Evolutionary conservation across 2,113 vertebrate genomes (phyloP).

Genomic region (Sitta europaea): DNA sequence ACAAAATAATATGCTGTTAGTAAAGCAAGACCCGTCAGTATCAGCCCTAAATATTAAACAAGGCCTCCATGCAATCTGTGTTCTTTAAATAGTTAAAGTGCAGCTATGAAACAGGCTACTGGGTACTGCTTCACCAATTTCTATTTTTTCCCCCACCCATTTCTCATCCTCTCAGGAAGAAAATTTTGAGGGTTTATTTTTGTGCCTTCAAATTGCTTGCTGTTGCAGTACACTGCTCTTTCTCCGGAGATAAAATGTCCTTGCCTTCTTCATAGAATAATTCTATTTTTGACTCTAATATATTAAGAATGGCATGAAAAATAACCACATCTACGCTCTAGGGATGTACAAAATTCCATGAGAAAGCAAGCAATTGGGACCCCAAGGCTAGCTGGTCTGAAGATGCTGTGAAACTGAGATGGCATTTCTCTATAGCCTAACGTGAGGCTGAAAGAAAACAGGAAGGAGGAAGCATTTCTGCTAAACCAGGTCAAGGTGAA

Average conservation of each 20-base stretch:
- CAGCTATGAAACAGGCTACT: not conserved
- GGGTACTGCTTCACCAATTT: not conserved
- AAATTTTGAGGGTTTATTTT: constrained; percentile 37
- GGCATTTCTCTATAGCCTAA: not conserved
- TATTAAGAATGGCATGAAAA: constrained; percentile 24
- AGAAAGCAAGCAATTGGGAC: not conserved
- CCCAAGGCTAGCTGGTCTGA: not conserved
- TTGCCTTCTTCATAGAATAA: constrained; percentile 13
- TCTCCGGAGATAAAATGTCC: not conserved
- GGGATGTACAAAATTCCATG: constrained; percentile 16
- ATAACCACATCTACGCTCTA: not conserved
- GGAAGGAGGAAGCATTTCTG: not conserved
- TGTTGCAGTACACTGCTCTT: not conserved
- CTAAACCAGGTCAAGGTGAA: constrained; percentile 36
- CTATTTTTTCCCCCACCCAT: not conserved
- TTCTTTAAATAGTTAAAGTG: not conserved
- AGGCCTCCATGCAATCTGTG: not conserved
- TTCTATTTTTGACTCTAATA: constrained; percentile 36
- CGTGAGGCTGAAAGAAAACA: not conserved
- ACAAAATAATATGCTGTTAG: not conserved
- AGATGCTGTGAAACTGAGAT: not conserved
- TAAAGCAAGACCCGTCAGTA: not conserved
- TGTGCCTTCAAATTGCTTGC: not conserved
- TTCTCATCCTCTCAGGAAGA: not conserved
- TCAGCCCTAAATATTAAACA: not conserved